Conservation (phyloP, 2,797 vertebrate species). For the Margarornis squamiger region DNA sequence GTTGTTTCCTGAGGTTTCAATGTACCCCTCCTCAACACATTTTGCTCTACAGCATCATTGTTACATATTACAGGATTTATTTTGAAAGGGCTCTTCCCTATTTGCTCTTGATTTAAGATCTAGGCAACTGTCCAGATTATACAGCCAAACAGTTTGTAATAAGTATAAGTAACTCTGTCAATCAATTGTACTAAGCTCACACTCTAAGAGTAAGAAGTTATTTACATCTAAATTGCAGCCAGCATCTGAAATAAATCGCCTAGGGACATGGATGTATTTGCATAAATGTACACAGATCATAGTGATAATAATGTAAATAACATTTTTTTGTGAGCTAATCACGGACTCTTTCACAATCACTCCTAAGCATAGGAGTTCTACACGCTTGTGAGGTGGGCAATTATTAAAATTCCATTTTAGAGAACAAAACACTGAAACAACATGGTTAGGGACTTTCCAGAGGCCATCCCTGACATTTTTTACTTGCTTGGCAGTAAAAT, state of each 20-base stretch:
- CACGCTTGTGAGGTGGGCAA: background rate
- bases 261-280: background rate
- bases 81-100: background rate
- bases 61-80: background rate
- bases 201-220: background rate
- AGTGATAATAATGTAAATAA: background rate
- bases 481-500: constrained; percentile 5
- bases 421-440: constrained; percentile 12
- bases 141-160: background rate
- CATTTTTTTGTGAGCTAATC: background rate
- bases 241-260: constrained; percentile 30
- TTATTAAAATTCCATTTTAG: constrained; percentile 45
- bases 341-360: background rate
- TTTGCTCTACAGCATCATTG: background rate
- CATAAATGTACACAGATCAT: constrained; percentile 32
- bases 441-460: constrained; percentile 50
- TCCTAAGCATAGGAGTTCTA: background rate
- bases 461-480: background rate
- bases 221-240: background rate
- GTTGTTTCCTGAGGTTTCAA: background rate
- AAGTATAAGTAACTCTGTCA: background rate
- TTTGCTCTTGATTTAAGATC: background rate
- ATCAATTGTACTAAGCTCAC: background rate
- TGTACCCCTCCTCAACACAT: background rate
- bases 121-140: background rate